phyloP scores from a whole-genome alignment of 2,113 vertebrate species.

The Uria lomvia region DNA sequence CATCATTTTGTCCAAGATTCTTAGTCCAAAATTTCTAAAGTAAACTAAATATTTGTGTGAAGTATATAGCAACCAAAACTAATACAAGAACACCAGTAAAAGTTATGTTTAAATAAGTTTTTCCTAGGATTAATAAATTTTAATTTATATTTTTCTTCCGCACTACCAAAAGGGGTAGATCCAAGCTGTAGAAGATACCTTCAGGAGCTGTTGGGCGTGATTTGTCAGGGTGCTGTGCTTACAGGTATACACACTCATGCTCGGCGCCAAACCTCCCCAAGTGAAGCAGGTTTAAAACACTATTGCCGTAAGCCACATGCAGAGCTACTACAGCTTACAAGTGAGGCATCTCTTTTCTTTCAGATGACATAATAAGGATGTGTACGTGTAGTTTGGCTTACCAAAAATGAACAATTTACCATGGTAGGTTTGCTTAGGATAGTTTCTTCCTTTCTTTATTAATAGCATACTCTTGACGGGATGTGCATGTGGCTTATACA shows the following conservation, averaged over 20 bases:
- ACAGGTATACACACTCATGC: neutral
- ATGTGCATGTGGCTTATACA: neutral
- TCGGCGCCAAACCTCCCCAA: neutral
- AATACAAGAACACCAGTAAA: neutral
- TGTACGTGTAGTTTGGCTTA: neutral
- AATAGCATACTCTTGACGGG: neutral
- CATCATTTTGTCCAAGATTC: conserved; percentile 9
- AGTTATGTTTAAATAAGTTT: neutral
- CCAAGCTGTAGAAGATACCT: neutral
- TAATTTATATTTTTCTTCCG: neutral
- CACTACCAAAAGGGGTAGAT: neutral
- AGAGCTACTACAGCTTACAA: neutral
- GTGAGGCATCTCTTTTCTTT: neutral
- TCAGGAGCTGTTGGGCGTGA: neutral
- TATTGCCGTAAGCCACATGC: neutral
- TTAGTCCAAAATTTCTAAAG: neutral
- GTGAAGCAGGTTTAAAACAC: neutral
- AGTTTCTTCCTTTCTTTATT: neutral
- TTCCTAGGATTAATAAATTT: neutral
- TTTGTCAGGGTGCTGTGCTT: neutral
- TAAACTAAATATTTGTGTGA: neutral
- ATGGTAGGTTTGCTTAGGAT: neutral
- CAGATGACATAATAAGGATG: neutral
- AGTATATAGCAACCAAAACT: neutral
- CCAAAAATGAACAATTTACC: neutral